phyloP scores from a whole-genome alignment of 2,797 vertebrate genomes.

The Pseudochaenichthys georgianus region DNA sequence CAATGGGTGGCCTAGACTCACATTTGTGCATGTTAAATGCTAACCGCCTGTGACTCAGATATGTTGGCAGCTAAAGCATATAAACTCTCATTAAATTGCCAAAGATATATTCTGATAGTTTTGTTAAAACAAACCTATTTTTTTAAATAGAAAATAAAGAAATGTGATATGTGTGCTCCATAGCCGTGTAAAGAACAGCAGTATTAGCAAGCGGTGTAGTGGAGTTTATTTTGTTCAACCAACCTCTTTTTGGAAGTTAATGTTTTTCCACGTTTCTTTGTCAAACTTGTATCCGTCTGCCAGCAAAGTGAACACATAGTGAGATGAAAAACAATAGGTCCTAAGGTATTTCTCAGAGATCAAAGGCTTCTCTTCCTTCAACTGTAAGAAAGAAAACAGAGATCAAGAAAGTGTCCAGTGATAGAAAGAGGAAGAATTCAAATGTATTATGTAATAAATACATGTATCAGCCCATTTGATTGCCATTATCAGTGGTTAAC shows the following conservation, averaged over 20 bases:
- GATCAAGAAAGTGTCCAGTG: background rate
- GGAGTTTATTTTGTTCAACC: conserved; percentile 13
- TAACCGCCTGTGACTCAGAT: conserved; percentile 10
- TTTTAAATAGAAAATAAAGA: background rate
- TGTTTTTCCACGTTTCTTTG: conserved; percentile 87
- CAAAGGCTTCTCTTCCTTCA: conserved; percentile 75
- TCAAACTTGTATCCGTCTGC: conserved; percentile 92
- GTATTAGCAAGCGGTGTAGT: background rate
- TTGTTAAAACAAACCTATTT: background rate
- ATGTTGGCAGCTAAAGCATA: conserved; percentile 15
- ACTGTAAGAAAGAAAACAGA: conserved; percentile 76
- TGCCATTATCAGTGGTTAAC: too few relatives aligned
- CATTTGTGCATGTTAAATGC: conserved; percentile 1
- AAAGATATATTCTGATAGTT: background rate
- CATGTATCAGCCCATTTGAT: too few relatives aligned
- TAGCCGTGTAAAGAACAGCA: background rate
- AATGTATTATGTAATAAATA: background rate
- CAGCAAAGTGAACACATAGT: conserved; percentile 90
- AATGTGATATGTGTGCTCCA: background rate
- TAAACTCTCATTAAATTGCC: background rate
- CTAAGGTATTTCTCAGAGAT: conserved; percentile 83
- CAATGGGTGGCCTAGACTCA: conserved; percentile 37
- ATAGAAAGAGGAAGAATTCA: background rate
- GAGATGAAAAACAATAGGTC: conserved; percentile 91
- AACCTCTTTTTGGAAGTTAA: conserved; percentile 91